phyloP scores from a whole-genome alignment of 2,888 invertebrate species.

The Hyles lineata region DNA sequence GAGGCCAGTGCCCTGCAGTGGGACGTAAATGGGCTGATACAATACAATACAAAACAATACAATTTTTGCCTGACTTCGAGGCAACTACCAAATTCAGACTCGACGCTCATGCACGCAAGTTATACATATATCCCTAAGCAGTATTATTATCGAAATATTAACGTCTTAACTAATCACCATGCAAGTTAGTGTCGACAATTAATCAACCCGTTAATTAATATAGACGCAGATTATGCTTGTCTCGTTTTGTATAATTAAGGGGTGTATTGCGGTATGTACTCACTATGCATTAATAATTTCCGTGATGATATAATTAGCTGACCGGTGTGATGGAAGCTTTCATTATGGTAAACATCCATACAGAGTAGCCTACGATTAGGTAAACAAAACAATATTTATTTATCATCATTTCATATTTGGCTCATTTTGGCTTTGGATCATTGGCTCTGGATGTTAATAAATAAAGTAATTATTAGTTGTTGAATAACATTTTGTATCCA shows the following conservation, averaged over 20 bases:
- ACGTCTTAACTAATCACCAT: slow-evolving; percentile 45
- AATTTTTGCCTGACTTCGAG: too few relatives aligned
- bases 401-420: too few relatives aligned
- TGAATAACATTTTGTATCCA: too few relatives aligned
- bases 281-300: slow-evolving; percentile 15
- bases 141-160: slow-evolving; percentile 18
- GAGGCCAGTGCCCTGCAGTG: too few relatives aligned
- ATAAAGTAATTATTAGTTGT: too few relatives aligned
- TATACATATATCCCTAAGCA: neutral
- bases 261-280: slow-evolving; percentile 25
- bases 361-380: neutral
- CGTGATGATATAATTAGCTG: neutral
- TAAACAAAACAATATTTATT: neutral
- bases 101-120: neutral
- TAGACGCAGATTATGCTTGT: slow-evolving; percentile 21
- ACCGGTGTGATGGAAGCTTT: neutral
- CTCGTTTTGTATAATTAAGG: slow-evolving; percentile 28
- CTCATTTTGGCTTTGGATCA: too few relatives aligned
- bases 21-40: too few relatives aligned
- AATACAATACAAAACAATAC: too few relatives aligned
- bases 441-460: too few relatives aligned
- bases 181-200: slow-evolving; percentile 41
- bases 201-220: slow-evolving; percentile 46
- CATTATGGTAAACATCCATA: neutral
- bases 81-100: too few relatives aligned